Conservation (phyloP, 2,888 invertebrate species). For the Andricus quercusramuli region DNA sequence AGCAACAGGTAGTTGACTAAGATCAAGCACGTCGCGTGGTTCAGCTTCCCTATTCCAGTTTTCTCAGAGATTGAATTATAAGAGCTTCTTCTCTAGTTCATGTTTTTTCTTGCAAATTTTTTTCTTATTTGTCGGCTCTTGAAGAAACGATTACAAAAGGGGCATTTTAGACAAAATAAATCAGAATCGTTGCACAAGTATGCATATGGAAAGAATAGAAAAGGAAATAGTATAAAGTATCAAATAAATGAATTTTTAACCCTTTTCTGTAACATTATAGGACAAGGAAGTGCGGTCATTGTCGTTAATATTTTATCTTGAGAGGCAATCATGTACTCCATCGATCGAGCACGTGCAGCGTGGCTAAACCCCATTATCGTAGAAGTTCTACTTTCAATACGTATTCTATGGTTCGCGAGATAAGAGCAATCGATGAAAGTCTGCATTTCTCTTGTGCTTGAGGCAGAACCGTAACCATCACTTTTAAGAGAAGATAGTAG, state of each 20-base stretch:
- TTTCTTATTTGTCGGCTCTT: conserved; percentile 39
- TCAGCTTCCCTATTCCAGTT: conserved; percentile 23
- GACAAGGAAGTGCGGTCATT: conserved; percentile 26
- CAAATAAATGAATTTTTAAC: background rate
- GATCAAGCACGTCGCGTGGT: conserved; percentile 8
- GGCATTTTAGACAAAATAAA: background rate
- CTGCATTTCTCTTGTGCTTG: conserved; percentile 28
- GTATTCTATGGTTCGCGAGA: conserved; percentile 35
- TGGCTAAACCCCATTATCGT: conserved; percentile 35
- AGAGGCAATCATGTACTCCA: conserved; percentile 19
- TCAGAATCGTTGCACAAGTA: too few species aligned
- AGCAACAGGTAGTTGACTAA: conserved; percentile 55
- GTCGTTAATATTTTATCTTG: conserved; percentile 28
- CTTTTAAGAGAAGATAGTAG: conserved; percentile 3
- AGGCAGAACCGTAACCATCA: conserved; percentile 33
- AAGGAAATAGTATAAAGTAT: too few species aligned
- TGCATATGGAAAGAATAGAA: too few species aligned
- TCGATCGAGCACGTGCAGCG: conserved; percentile 29
- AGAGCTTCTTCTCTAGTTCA: conserved; percentile 38
- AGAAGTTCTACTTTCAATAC: conserved; percentile 37
- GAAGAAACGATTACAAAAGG: background rate
- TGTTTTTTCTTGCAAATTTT: conserved; percentile 24
- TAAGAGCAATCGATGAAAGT: conserved; percentile 38
- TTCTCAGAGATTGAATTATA: background rate
- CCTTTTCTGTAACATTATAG: background rate